Base-by-base conservation (phyloP, 1,140 invertebrate genomes). In the Ptiloglossa arizonensis region DNA sequence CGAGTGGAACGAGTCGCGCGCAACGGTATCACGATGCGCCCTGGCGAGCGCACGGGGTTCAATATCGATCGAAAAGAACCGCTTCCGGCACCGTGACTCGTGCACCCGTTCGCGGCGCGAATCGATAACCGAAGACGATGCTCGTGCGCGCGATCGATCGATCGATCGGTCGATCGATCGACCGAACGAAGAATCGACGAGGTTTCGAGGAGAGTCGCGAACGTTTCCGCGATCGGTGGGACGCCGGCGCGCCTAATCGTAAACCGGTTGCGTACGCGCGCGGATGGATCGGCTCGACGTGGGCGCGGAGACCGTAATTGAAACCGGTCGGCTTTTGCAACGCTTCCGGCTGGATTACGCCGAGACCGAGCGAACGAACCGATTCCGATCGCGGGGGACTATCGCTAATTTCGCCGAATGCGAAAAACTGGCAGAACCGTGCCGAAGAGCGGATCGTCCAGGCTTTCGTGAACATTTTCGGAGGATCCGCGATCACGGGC, bases 131-230 rank as follows among this genome's bases (percentile, higher is more conserved):
- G 48, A 75, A 75, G 73, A 75, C 68, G 68, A 75, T 56, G 29
- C 63, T 46, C 64, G 73, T 75, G 5, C 35, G 35, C 5, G 35
- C 35, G 35, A 8, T 35, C 9, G 9, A 35, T 6, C 35, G 73
- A 76, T 69, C 69, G 48, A 54, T 60, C 73, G 29, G 41, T 76
- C 69, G 69, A 76, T 76, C 73, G 69, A 76, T 76, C 73, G 69
- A 76, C 73, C 64, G 64, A 74, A 15, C 27, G 62, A 67, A 74
- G 67, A 62, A 74, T 69, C 73, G 73, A 76, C 69, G 64, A n/a
- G n/a, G 54, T 69, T 76, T 48, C 41, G 54, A 67, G 44, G 11
- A 29, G 19, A 4, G 11, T 13, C 32, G 38, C 19, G 44, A 68
- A 52, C 46, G 57, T 22, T 46, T 68, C 38, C 52, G 52, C 48